Percentiles rank a stretch among this genome's conserved stretches.
Conservation (phyloP, 2,113 vertebrate genomes). For the Puffinus mauretanicus region DNA sequence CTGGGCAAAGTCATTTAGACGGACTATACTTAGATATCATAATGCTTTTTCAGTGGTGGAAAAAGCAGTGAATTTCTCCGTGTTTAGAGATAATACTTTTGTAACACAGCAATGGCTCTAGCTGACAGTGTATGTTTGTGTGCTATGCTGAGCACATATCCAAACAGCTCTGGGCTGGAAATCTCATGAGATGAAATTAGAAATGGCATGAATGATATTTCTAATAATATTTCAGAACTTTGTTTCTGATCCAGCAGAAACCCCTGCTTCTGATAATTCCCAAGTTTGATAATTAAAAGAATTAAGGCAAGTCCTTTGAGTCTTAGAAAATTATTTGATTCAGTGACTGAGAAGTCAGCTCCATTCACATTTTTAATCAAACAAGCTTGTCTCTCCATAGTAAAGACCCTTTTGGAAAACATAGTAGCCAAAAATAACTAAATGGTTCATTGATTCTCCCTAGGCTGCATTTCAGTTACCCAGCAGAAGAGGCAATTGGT, state of each 20-base stretch:
- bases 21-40: neutral
- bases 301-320: constrained; percentile 37
- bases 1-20: neutral
- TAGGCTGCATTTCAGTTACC: neutral
- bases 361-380: constrained; percentile 34
- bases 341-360: constrained; percentile 10
- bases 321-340: constrained; percentile 33
- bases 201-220: neutral
- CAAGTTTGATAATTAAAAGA: constrained; percentile 6
- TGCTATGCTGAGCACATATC: neutral
- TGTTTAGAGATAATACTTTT: neutral
- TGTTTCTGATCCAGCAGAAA: neutral
- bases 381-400: neutral
- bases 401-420: constrained; percentile 7
- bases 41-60: neutral
- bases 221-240: neutral
- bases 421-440: neutral
- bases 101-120: neutral
- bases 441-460: neutral
- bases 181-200: neutral
- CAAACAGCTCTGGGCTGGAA: neutral
- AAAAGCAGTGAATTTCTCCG: neutral
- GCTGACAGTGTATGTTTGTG: neutral
- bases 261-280: neutral
- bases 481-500: neutral